These are phyloP conservation scores for Yponomeuta sedellus DNA, from an alignment of 2,888 invertebrate genomes.

Conservation along the genomic window DNA sequence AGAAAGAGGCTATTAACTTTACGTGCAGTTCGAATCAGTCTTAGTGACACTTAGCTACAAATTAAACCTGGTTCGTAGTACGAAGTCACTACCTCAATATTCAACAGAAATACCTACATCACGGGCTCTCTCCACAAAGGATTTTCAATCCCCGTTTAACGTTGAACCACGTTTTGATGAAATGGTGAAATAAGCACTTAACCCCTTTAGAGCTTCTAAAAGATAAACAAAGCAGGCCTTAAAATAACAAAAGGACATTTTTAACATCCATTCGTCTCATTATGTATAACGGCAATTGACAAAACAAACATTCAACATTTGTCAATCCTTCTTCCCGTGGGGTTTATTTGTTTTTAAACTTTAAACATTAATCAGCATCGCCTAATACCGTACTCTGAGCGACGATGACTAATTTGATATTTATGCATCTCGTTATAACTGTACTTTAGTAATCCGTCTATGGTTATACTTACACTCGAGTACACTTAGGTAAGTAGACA, in stretches of 20 bases:
- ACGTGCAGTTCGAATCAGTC: not conserved
- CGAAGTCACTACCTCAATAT: too few species aligned
- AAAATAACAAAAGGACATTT: not conserved
- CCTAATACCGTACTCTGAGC: conserved; percentile 39
- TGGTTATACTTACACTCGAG: not conserved
- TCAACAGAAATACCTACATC: too few species aligned
- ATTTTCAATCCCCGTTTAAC: too few species aligned
- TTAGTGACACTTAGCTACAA: not conserved
- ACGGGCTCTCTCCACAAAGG: too few species aligned
- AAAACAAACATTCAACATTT: conserved; percentile 8
- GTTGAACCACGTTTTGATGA: too few species aligned
- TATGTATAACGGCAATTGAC: conserved; percentile 1
- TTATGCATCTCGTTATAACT: conserved; percentile 56
- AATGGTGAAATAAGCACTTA: not conserved
- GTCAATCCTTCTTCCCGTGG: conserved; percentile 4
- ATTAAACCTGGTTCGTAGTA: too few species aligned
- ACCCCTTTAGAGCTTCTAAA: not conserved
- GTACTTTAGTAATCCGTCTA: conserved; percentile 30
- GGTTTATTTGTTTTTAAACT: conserved; percentile 12
- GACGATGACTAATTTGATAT: conserved; percentile 54
- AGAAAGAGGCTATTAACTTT: not conserved
- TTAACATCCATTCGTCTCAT: not conserved
- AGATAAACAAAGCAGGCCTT: not conserved
- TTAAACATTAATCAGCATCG: conserved; percentile 23
- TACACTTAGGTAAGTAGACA: not conserved